Base-by-base conservation (phyloP, 30 jellyfish, hydroid and myxozoan genomes). In the Sanderia malayensis region DNA sequence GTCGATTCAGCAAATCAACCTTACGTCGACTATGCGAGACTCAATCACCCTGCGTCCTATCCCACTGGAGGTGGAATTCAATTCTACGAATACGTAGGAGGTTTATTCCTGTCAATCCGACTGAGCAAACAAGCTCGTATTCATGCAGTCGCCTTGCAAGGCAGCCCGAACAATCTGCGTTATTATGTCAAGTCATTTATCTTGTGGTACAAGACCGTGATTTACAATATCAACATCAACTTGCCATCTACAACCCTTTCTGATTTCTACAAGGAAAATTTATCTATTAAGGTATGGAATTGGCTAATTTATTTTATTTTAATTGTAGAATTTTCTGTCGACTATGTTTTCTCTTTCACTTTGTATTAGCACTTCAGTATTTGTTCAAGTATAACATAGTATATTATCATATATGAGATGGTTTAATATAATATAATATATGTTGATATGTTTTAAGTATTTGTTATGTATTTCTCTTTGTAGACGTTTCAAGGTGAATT, bases 71-170 rank as follows among this genome's bases (percentile, higher is more conserved):
- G 67, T 28, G 76, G 71, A 21, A 74, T 70, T 19, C 52, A 74
- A 46, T 74, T 58, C 68, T 44, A 60, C 52, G 86, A 74, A 33
- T 74, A 74, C 37, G 45, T 67, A 22, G 86, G 76, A 0, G 86
- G 86, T 7, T 21, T 60, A 17, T 60, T 58, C 41, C 67, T 74
- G 22, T 37, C 86, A 4, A 59, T 74, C 33, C 61, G 59, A 74
- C 53, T 74, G 25, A 13, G 65, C 3, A 58, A 60, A 49, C 77
- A 58, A n/a, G 86, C 86, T 0, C 69, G 19, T 9, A 20, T 74
- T 8, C 29, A 59, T 41, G 86, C 44, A 2, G 25, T 74, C 59
- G 86, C 86, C 0, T 1, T 74, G 0, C 86, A 74, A 58, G 86
- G 86, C 17, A 74, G 86, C 31, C 86, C 86, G 11, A 27, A 60